Percentiles rank a stretch among this genome's conserved stretches.
Evolutionary conservation across 2,113 vertebrate genomes (phyloP).

Genomic region (Cairina moschata): DNA sequence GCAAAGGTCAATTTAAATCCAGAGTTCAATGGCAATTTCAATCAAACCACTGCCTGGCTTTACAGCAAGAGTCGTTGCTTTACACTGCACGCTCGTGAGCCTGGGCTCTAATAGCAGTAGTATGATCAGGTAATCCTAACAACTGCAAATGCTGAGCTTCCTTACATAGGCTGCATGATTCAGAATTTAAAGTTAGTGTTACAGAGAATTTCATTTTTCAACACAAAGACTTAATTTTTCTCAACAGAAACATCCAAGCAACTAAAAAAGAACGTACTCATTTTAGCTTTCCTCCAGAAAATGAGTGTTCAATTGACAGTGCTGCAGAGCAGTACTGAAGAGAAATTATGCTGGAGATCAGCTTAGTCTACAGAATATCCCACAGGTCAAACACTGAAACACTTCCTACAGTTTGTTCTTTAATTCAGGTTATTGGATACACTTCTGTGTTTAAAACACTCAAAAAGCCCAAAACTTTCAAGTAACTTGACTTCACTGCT

Average conservation of each 20-base stretch:
- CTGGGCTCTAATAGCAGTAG: not conserved
- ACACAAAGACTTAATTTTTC: not conserved
- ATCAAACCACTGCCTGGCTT: not conserved
- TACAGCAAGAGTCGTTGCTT: not conserved
- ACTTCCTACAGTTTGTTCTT: not conserved
- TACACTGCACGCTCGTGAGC: not conserved
- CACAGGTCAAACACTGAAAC: not conserved
- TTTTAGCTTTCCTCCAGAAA: not conserved
- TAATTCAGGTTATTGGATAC: not conserved
- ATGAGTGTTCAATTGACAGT: not conserved
- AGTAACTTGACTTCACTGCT: slow-evolving; percentile 48
- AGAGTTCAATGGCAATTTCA: not conserved
- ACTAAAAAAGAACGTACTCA: not conserved
- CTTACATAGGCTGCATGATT: not conserved
- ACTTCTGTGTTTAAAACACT: slow-evolving; percentile 43
- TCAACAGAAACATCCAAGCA: not conserved
- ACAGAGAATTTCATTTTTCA: not conserved
- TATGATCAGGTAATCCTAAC: not conserved
- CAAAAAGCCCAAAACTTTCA: not conserved
- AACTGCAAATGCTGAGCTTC: not conserved
- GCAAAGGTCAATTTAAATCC: not conserved
- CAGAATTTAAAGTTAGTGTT: not conserved
- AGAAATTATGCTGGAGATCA: not conserved
- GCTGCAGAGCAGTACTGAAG: not conserved
- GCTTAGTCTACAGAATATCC: not conserved